Percentiles rank a stretch among this genome's conserved stretches.
Evolutionary conservation across 2,888 invertebrate genomes (phyloP).

Genomic region (Leptopilina syphax): DNA sequence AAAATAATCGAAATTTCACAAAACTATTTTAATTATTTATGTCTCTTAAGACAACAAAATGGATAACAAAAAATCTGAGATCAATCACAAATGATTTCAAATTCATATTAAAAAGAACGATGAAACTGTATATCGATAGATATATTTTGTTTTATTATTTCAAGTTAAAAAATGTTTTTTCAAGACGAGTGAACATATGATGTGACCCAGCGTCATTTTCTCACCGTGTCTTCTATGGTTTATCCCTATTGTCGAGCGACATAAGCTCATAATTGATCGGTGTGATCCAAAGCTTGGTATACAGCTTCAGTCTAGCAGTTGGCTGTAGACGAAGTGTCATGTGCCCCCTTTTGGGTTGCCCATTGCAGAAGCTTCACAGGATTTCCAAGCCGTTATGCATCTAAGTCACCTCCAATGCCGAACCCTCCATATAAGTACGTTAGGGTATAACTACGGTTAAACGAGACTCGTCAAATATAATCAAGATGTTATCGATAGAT

Average conservation of each 20-base stretch:
- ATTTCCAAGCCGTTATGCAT: slow-evolving; percentile 63
- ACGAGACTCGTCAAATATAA: slow-evolving; percentile 61
- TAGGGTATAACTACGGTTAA: slow-evolving; percentile 57
- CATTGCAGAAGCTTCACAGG: slow-evolving; percentile 55
- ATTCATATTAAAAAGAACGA: no score
- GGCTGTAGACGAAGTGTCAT: slow-evolving; percentile 47
- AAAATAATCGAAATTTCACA: no score
- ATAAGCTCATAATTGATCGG: slow-evolving; percentile 74
- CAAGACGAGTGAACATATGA: slow-evolving; percentile 10
- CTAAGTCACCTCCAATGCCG: slow-evolving; percentile 57
- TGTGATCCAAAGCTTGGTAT: slow-evolving; percentile 63
- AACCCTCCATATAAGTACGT: slow-evolving; percentile 19
- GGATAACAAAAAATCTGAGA: no score
- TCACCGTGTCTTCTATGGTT: slow-evolving; percentile 63
- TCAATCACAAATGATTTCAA: no score
- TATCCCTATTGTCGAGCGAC: slow-evolving; percentile 72
- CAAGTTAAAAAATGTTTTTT: slow-evolving; percentile 1
- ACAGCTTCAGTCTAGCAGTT: slow-evolving; percentile 28
- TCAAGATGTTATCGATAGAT: slow-evolving; percentile 67
- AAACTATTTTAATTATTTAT: no score
- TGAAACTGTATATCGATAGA: no score
- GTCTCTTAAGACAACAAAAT: no score
- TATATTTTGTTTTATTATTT: background rate
- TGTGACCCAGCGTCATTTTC: slow-evolving; percentile 57
- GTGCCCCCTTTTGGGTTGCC: slow-evolving; percentile 49